phyloP scores from a whole-genome alignment of 1,140 invertebrate species.

The Carcinoscorpius rotundicauda region DNA sequence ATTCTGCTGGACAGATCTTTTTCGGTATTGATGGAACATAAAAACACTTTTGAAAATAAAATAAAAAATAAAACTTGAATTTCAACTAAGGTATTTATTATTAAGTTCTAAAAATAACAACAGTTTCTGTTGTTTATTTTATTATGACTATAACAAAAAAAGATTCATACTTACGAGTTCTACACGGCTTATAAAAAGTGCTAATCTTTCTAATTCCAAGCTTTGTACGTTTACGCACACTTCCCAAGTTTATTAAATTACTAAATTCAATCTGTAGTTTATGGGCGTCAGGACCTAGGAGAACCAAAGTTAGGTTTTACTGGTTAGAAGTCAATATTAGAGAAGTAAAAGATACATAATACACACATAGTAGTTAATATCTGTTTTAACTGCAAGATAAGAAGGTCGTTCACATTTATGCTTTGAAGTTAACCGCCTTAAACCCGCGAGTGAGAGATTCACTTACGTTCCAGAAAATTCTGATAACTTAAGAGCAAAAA shows the following conservation, averaged over 20 bases:
- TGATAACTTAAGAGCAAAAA: too few species aligned
- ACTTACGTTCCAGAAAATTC: too few species aligned
- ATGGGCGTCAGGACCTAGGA: slow-evolving; percentile 22
- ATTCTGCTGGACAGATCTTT: too few species aligned
- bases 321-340: neutral
- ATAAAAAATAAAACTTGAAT: too few species aligned
- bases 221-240: slow-evolving; percentile 17
- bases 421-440: too few species aligned
- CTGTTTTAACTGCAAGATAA: neutral
- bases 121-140: too few species aligned
- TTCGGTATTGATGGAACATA: too few species aligned
- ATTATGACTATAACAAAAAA: too few species aligned
- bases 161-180: slow-evolving; percentile 19
- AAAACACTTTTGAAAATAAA: too few species aligned
- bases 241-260: slow-evolving; percentile 28
- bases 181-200: slow-evolving; percentile 26
- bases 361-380: neutral
- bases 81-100: too few species aligned
- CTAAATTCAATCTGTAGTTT: slow-evolving; percentile 25
- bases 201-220: slow-evolving; percentile 16
- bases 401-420: neutral
- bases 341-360: neutral
- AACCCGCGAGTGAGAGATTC: too few species aligned
- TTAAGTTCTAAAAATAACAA: too few species aligned
- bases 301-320: neutral